These are phyloP conservation scores for Globodera rostochiensis DNA, from an alignment of 1,140 invertebrate genomes.

Conservation along the genomic window DNA sequence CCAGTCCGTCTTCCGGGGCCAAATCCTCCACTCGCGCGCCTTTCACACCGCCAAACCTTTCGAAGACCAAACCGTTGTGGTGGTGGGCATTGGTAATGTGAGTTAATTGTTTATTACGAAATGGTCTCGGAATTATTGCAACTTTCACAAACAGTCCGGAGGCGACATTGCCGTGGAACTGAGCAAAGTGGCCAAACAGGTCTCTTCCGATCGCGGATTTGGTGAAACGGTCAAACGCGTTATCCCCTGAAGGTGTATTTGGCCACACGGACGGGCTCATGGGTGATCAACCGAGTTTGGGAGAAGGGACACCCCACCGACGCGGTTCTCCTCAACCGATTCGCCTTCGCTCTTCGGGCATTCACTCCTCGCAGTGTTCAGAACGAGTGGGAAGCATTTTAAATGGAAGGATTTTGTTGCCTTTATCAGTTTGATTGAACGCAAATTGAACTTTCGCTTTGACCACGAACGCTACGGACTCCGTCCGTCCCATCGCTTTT, in stretches of 20 bases:
- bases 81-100: slow-evolving; percentile 70
- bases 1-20: slow-evolving; percentile 67
- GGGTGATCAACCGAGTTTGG: slow-evolving; percentile 68
- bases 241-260: slow-evolving; percentile 66
- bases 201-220: slow-evolving; percentile 9
- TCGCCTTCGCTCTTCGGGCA: slow-evolving; percentile 18
- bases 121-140: not conserved
- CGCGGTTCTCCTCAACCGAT: slow-evolving; percentile 32
- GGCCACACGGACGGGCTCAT: slow-evolving; percentile 68
- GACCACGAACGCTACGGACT: slow-evolving; percentile 68
- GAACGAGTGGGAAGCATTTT: slow-evolving; percentile 11
- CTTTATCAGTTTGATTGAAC: not conserved
- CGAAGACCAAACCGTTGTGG: slow-evolving; percentile 67
- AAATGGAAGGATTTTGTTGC: not conserved
- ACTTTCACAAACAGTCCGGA: slow-evolving; percentile 62
- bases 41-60: slow-evolving; percentile 42
- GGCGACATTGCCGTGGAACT: slow-evolving; percentile 70
- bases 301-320: slow-evolving; percentile 55
- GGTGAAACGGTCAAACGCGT: not conserved
- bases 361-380: slow-evolving; percentile 12
- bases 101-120: not conserved
- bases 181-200: slow-evolving; percentile 66
- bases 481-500: slow-evolving; percentile 67
- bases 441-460: slow-evolving; percentile 60
- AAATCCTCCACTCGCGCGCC: slow-evolving; percentile 64